Percentiles rank a stretch among this genome's conserved stretches.
Evolutionary conservation across 1,140 invertebrate species (phyloP).

Genomic region (Drosophila pectinifera): DNA sequence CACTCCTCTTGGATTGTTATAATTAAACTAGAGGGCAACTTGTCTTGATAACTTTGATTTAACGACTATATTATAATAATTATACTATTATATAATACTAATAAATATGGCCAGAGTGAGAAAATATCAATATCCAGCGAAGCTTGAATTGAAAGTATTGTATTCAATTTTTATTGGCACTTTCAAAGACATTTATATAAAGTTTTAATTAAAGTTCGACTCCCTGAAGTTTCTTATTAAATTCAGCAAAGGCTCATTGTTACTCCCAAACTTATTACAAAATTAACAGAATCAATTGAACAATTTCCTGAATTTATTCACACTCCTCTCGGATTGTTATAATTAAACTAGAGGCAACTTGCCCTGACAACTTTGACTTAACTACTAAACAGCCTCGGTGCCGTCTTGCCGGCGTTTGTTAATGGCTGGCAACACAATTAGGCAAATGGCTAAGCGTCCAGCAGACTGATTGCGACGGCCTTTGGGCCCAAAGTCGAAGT

Average conservation of each 20-base stretch:
- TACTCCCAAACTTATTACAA: not conserved
- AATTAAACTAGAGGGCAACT: not conserved
- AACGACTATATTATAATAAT: too few species aligned
- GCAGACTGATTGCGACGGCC: slow-evolving; percentile 1
- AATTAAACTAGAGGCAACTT: not conserved
- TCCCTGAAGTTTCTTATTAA: too few species aligned
- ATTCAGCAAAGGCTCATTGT: too few species aligned
- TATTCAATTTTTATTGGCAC: not conserved
- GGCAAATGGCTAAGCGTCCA: slow-evolving; percentile 5
- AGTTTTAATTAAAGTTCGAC: not conserved
- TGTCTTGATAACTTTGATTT: slow-evolving; percentile 11
- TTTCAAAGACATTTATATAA: not conserved
- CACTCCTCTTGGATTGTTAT: not conserved
- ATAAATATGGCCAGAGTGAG: not conserved
- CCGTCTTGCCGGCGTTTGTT: not conserved
- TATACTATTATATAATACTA: not conserved
- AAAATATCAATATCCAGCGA: not conserved
- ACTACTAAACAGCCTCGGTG: slow-evolving; percentile 1
- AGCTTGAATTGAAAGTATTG: not conserved
- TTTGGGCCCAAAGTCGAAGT: not conserved
- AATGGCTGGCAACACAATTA: slow-evolving; percentile 5
- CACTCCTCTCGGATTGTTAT: slow-evolving; percentile 1
- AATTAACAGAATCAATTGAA: not conserved
- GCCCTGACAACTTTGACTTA: slow-evolving; percentile 10
- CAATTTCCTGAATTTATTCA: not conserved